Evolutionary conservation across 2,113 vertebrate genomes (phyloP).

Genomic region (Indri indri): DNA sequence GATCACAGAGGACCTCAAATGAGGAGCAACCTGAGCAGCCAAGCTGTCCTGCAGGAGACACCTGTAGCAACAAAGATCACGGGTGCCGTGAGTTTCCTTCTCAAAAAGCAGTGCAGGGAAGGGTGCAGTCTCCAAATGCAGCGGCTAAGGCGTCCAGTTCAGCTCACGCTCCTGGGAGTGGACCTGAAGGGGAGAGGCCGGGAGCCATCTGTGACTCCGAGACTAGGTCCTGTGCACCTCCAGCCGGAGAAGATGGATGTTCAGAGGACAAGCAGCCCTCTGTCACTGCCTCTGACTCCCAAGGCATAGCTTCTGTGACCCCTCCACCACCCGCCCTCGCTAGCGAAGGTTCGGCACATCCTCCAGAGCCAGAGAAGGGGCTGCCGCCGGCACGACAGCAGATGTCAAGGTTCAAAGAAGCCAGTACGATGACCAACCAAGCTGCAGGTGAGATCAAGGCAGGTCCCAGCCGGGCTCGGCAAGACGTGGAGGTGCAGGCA

Average conservation of each 20-base stretch:
- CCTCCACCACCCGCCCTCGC: fast-evolving
- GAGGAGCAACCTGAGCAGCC: slow-evolving; percentile 46
- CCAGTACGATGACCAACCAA: slow-evolving; percentile 90
- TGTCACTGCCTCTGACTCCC: not conserved
- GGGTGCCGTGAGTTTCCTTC: slow-evolving; percentile 39
- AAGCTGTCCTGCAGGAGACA: not conserved
- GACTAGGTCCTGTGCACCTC: not conserved
- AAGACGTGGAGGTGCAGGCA: slow-evolving; percentile 94
- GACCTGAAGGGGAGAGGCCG: fast-evolving
- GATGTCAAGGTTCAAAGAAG: slow-evolving; percentile 82
- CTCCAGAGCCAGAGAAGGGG: fast-evolving
- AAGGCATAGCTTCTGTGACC: fast-evolving
- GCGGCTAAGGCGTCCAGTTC: not conserved
- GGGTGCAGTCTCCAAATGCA: not conserved
- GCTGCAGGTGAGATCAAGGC: slow-evolving; percentile 52
- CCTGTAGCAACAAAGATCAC: not conserved
- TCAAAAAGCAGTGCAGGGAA: slow-evolving; percentile 61
- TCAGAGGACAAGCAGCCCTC: fast-evolving
- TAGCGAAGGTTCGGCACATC: fast-evolving
- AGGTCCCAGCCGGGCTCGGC: slow-evolving; percentile 73
- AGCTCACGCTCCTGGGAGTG: not conserved
- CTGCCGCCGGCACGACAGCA: not conserved
- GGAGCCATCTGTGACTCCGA: not conserved
- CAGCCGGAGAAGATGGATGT: not conserved
- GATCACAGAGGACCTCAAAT: slow-evolving; percentile 69